These are phyloP conservation scores for Opisthocomus hoazin DNA, from an alignment of 2,113 vertebrate genomes.

Conservation along the genomic window DNA sequence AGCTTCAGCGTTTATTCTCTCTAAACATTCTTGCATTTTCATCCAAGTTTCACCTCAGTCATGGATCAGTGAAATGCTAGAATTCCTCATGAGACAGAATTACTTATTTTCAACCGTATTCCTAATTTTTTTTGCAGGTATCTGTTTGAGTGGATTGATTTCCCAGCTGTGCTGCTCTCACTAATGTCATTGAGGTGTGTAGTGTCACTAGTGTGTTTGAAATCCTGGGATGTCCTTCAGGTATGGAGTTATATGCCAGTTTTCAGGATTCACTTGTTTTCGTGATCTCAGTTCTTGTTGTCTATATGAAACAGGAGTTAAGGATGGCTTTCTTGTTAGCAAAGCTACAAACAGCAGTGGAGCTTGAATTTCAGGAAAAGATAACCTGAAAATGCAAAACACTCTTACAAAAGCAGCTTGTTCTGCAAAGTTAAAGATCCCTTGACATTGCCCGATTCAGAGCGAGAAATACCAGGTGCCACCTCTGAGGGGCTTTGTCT, in stretches of 20 bases:
- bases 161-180: background rate
- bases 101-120: background rate
- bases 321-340: background rate
- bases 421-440: background rate
- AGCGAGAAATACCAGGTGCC: background rate
- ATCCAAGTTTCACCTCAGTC: background rate
- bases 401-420: background rate
- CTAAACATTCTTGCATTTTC: background rate
- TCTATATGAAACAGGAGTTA: background rate
- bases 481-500: background rate
- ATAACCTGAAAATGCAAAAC: background rate
- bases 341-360: background rate
- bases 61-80: background rate
- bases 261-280: background rate
- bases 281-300: background rate
- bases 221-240: background rate
- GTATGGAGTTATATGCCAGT: background rate
- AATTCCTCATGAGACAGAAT: background rate
- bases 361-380: background rate
- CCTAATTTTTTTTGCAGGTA: background rate
- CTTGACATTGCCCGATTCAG: background rate
- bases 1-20: background rate
- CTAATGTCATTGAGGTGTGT: background rate
- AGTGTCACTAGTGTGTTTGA: background rate
- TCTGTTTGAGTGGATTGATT: background rate